Evolutionary conservation across 2,113 vertebrate genomes (phyloP).

Genomic region (Pterophyllum scalare): DNA sequence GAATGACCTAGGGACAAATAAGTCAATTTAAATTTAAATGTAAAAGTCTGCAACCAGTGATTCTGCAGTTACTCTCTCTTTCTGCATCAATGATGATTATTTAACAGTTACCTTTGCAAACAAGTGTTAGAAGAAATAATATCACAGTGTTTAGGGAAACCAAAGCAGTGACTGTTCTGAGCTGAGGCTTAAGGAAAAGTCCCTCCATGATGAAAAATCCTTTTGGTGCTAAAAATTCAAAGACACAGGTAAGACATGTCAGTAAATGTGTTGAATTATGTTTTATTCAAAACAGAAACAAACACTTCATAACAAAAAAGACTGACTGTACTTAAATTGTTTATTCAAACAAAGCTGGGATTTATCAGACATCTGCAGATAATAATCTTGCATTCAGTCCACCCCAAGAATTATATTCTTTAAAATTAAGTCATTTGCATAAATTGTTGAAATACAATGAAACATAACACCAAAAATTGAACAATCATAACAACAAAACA

Average conservation of each 20-base stretch:
- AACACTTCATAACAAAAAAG: neutral
- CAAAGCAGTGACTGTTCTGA: fast-evolving
- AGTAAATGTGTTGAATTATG: neutral
- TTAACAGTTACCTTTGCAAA: neutral
- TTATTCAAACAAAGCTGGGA: fast-evolving
- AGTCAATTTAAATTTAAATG: fast-evolving
- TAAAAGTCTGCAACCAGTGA: neutral
- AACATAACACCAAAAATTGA: neutral
- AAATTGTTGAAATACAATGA: fast-evolving
- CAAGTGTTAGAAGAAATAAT: neutral
- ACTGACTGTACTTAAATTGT: neutral
- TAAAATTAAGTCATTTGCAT: neutral
- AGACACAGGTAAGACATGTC: fast-evolving
- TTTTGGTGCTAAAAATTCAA: neutral
- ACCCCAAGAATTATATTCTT: fast-evolving
- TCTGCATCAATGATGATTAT: neutral
- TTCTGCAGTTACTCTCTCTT: fast-evolving
- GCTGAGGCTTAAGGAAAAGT: neutral
- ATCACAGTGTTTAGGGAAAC: no score
- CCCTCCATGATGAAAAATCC: neutral
- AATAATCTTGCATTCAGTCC: neutral
- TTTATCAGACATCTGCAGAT: neutral
- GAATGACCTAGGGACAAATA: neutral
- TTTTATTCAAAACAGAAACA: neutral
- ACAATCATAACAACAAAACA: neutral